A percentile compares a stretch with the other conserved stretches of the same genome.
Evolutionary conservation across 2,888 invertebrate genomes (phyloP).

Genomic region (Sinotaia quadrata): DNA sequence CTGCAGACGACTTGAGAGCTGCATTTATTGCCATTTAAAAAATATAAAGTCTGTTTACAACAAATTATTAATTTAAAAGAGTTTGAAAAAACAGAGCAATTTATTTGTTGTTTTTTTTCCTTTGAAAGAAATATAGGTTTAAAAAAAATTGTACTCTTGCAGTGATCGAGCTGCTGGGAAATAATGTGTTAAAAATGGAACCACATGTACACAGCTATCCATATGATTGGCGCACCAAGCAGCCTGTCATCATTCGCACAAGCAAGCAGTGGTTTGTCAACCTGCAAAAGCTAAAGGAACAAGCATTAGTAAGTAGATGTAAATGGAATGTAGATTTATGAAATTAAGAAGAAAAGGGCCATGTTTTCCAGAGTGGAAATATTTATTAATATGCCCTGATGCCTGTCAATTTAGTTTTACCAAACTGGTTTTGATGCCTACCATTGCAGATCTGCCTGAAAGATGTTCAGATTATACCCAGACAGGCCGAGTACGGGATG

Average conservation of each 20-base stretch:
- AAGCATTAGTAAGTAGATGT: slow-evolving; percentile 79
- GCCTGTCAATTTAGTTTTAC: neutral
- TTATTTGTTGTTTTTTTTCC: neutral
- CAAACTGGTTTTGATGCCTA: neutral
- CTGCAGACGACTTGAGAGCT: no score
- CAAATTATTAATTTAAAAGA: no score
- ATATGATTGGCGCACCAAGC: slow-evolving; percentile 97
- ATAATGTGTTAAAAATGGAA: slow-evolving; percentile 73
- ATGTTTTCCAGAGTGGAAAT: neutral
- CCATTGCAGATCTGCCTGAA: slow-evolving; percentile 77
- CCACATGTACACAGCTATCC: slow-evolving; percentile 91
- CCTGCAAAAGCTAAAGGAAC: slow-evolving; percentile 76
- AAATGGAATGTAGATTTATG: neutral
- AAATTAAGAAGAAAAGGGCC: no score
- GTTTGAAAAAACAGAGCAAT: no score
- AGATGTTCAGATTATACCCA: slow-evolving; percentile 82
- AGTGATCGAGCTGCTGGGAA: slow-evolving; percentile 77
- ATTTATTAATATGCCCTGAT: slow-evolving; percentile 16
- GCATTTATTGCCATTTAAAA: no score
- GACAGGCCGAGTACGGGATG: slow-evolving; percentile 76
- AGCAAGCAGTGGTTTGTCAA: slow-evolving; percentile 98
- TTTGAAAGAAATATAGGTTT: no score
- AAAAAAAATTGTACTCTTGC: no score
- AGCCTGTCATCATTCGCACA: slow-evolving; percentile 91
- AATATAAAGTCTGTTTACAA: no score